These are phyloP conservation scores for Procapra przewalskii DNA, from an alignment of 2,113 vertebrate species.

Conservation along the genomic window DNA sequence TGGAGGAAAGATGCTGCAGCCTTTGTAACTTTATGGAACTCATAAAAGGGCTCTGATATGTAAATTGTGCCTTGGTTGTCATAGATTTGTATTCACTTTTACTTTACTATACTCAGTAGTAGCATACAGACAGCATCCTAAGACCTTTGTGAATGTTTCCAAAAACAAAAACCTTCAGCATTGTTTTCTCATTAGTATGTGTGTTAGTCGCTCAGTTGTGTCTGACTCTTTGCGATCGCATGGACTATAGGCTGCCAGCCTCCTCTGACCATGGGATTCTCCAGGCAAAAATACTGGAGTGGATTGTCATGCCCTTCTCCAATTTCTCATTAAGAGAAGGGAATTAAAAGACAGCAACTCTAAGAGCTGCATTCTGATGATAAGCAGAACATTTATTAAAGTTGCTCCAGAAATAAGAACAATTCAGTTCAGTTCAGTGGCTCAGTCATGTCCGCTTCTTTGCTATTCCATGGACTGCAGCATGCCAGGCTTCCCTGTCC, in stretches of 20 bases:
- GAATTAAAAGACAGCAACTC: not conserved
- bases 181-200: not conserved
- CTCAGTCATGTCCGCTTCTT: not conserved
- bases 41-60: not conserved
- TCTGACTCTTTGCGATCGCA: rapidly evolving
- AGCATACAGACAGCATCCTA: not conserved
- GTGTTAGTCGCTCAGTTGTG: not conserved
- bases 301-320: not conserved
- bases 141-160: not conserved
- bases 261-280: not conserved
- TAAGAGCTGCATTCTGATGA: not conserved
- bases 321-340: not conserved
- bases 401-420: not conserved
- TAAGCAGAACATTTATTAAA: not conserved
- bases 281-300: not conserved
- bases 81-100: not conserved
- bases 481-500: not conserved
- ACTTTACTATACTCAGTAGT: not conserved
- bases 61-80: not conserved
- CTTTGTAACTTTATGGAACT: not conserved
- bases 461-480: not conserved
- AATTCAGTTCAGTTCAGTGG: not conserved
- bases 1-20: not conserved
- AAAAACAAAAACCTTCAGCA: not conserved
- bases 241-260: not conserved